Percentiles rank a stretch among this genome's conserved stretches.
phyloP scores from a whole-genome alignment of 2,888 invertebrate species.

The Ctena decussata region DNA sequence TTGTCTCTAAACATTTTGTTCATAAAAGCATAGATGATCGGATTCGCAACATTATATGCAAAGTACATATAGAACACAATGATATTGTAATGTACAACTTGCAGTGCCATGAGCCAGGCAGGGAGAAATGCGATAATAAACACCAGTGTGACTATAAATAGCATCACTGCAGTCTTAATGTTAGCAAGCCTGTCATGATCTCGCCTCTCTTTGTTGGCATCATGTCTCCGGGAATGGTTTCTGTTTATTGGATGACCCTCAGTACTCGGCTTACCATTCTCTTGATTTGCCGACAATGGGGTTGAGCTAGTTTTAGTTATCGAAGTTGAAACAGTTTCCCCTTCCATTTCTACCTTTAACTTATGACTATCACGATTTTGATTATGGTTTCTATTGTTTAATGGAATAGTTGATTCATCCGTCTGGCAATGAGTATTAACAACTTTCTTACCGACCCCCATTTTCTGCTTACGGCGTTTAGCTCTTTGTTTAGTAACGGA shows the following conservation, averaged over 20 bases:
- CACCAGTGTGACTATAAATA: slow-evolving; percentile 85
- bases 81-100: slow-evolving; percentile 70
- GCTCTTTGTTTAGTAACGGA: slow-evolving; percentile 72
- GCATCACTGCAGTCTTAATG: slow-evolving; percentile 85
- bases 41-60: slow-evolving; percentile 85
- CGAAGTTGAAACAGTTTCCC: slow-evolving; percentile 41
- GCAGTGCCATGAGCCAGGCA: slow-evolving; percentile 82
- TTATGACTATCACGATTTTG: slow-evolving; percentile 8
- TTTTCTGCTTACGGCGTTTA: slow-evolving; percentile 64
- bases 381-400: slow-evolving; percentile 15
- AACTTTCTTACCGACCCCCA: slow-evolving; percentile 33
- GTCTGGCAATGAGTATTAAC: slow-evolving; percentile 65
- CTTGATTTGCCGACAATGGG: slow-evolving; percentile 63
- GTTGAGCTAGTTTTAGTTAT: slow-evolving; percentile 34
- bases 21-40: slow-evolving; percentile 86
- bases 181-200: slow-evolving; percentile 77
- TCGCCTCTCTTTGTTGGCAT: slow-evolving; percentile 52
- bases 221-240: slow-evolving; percentile 35
- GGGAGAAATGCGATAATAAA: slow-evolving; percentile 85
- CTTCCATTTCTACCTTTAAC: slow-evolving; percentile 53
- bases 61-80: slow-evolving; percentile 85
- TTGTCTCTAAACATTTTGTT: slow-evolving; percentile 85
- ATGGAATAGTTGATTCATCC: slow-evolving; percentile 57
- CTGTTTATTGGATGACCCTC: slow-evolving; percentile 44
- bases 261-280: slow-evolving; percentile 52